These are phyloP conservation scores for Allobates femoralis DNA, from an alignment of 2,797 vertebrate species.

Conservation along the genomic window DNA sequence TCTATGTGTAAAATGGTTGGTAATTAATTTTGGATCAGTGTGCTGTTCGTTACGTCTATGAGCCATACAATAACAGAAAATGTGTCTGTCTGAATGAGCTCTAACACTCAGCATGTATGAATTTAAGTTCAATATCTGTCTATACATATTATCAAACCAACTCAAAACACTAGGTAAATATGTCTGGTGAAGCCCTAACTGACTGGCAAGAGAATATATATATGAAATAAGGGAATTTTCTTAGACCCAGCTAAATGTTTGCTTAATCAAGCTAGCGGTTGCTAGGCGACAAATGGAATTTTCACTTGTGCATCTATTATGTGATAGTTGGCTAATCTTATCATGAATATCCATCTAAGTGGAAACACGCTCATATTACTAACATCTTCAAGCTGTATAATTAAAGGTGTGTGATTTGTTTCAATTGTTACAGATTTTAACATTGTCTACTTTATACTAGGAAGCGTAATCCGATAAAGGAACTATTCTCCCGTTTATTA, in stretches of 20 bases:
- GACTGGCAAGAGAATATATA: constrained; percentile 14
- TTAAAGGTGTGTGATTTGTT: constrained; percentile 55
- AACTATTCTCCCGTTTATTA: background rate
- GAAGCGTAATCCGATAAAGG: constrained; percentile 3
- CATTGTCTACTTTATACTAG: constrained; percentile 14
- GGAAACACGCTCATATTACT: constrained; percentile 53
- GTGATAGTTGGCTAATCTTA: constrained; percentile 63
- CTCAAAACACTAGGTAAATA: constrained; percentile 8
- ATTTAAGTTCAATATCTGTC: background rate
- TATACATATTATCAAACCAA: background rate
- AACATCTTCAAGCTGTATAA: constrained; percentile 51
- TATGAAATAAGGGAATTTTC: constrained; percentile 21
- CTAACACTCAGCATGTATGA: background rate
- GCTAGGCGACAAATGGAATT: constrained; percentile 56
- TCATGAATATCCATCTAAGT: constrained; percentile 62
- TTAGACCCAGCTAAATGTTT: constrained; percentile 36
- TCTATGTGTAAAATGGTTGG: no score
- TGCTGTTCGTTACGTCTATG: no score
- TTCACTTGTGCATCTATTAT: constrained; percentile 55
- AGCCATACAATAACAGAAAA: no score
- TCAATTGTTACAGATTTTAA: constrained; percentile 43
- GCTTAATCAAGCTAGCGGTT: constrained; percentile 53
- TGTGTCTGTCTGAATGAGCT: no score
- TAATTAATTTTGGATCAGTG: no score
- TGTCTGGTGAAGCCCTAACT: constrained; percentile 5